phyloP scores from a whole-genome alignment of 2,797 vertebrate species.

The Ficedula albicollis region DNA sequence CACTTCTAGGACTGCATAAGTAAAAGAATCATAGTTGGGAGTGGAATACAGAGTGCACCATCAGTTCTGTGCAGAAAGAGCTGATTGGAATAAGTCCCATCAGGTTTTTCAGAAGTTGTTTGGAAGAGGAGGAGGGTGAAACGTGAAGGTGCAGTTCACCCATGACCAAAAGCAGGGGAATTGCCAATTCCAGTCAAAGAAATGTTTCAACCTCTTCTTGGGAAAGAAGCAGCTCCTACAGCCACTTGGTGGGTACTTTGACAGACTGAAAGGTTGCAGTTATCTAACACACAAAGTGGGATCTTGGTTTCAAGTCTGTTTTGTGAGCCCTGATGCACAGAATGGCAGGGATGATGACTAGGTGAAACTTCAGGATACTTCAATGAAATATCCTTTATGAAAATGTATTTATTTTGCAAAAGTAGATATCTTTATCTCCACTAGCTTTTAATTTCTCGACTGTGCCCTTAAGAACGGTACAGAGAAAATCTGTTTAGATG shows the following conservation, averaged over 20 bases:
- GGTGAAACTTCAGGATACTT: background rate
- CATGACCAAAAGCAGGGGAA: background rate
- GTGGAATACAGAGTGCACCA: background rate
- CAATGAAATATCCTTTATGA: background rate
- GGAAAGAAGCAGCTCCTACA: background rate
- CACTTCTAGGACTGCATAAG: background rate
- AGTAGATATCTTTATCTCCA: background rate
- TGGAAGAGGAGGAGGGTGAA: background rate
- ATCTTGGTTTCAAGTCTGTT: rapidly evolving
- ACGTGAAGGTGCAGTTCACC: background rate
- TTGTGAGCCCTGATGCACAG: background rate
- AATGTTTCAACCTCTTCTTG: background rate
- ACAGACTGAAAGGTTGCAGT: background rate
- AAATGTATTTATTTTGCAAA: background rate
- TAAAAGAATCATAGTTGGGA: background rate
- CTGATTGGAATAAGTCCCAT: background rate
- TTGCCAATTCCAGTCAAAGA: background rate
- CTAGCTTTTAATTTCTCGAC: background rate
- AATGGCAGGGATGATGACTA: background rate
- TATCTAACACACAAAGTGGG: background rate
- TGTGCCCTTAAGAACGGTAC: background rate
- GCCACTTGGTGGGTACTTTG: background rate
- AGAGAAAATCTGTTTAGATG: background rate
- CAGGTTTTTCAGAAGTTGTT: background rate
- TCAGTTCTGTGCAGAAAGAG: background rate